A percentile compares a stretch with the other conserved stretches of the same genome.
Evolutionary conservation across 1,140 invertebrate genomes (phyloP).

Genomic region (Orussus abietinus): DNA sequence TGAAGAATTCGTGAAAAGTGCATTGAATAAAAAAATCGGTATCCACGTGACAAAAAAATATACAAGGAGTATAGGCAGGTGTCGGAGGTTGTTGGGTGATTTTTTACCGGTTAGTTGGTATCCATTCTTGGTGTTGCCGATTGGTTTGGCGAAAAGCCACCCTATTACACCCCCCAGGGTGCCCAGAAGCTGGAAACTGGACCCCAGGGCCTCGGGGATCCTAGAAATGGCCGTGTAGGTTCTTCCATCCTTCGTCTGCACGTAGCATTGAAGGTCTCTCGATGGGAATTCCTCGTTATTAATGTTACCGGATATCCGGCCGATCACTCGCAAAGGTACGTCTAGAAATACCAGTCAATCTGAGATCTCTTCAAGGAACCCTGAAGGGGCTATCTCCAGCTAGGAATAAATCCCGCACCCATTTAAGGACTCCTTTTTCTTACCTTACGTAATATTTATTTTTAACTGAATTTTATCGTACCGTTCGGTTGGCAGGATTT

Average conservation of each 20-base stretch:
- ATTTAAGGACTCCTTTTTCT: no score
- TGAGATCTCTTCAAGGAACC: background rate
- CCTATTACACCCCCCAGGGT: constrained; percentile 78
- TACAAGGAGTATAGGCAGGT: background rate
- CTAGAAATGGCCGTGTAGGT: constrained; percentile 88
- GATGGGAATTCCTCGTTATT: constrained; percentile 72
- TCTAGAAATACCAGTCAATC: no score
- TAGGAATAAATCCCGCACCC: background rate
- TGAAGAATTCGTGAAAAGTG: no score
- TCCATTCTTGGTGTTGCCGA: constrained; percentile 73
- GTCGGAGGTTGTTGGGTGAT: background rate
- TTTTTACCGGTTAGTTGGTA: constrained; percentile 72
- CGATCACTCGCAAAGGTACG: constrained; percentile 78
- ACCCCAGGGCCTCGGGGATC: constrained; percentile 68
- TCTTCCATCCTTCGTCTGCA: constrained; percentile 82
- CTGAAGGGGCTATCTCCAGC: background rate
- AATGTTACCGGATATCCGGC: constrained; percentile 74
- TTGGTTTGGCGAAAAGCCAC: constrained; percentile 87
- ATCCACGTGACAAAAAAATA: constrained; percentile 5
- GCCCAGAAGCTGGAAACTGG: constrained; percentile 73
- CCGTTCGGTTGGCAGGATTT: constrained; percentile 79
- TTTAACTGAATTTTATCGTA: constrained; percentile 39
- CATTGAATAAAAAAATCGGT: no score
- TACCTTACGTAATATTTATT: no score
- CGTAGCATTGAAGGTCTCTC: constrained; percentile 87